Evolutionary conservation across 2,888 invertebrate species (phyloP).

Genomic region (Pyrrhia umbra): DNA sequence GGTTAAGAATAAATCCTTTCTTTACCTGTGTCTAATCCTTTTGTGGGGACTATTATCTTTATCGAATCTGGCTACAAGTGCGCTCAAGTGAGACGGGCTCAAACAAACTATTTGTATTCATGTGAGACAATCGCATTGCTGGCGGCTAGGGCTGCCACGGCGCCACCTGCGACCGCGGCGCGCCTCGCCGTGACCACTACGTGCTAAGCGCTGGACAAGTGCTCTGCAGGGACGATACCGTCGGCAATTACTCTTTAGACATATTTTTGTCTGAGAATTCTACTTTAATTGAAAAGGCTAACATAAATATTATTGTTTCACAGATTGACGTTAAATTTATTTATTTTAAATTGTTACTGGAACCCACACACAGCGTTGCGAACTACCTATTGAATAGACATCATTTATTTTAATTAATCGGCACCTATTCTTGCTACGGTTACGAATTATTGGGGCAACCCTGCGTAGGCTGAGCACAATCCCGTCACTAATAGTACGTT

Average conservation of each 20-base stretch:
- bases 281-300: neutral
- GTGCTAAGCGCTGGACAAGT: neutral
- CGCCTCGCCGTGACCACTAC: no score
- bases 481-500: conserved; percentile 43
- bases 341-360: neutral
- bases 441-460: conserved; percentile 17
- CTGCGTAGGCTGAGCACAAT: conserved; percentile 19
- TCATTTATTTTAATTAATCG: neutral
- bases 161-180: neutral
- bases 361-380: neutral
- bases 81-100: conserved; percentile 26
- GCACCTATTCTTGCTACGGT: neutral
- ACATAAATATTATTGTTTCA: conserved; percentile 3
- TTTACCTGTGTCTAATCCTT: conserved; percentile 34
- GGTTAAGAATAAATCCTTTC: conserved; percentile 17
- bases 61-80: conserved; percentile 26
- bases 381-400: neutral
- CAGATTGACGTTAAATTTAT: neutral
- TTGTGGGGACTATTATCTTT: conserved; percentile 18
- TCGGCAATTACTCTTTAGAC: neutral
- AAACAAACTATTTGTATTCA: conserved; percentile 50
- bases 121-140: conserved; percentile 46
- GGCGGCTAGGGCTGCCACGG: conserved; percentile 32
- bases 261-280: neutral
- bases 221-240: neutral